Conservation (phyloP, 2,888 invertebrate genomes). For the Napeogenes inachia region DNA sequence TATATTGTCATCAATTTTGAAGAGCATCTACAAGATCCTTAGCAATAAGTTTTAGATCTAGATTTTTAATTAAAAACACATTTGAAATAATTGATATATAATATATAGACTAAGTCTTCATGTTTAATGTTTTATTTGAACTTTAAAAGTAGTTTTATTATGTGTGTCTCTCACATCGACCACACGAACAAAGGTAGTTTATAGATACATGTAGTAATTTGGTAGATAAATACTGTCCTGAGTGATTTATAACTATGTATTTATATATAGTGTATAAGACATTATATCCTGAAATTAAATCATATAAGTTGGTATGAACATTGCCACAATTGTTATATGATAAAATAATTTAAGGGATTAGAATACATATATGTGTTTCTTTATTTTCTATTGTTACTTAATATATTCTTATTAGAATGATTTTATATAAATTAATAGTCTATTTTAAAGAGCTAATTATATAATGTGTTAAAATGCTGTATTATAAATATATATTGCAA, state of each 20-base stretch:
- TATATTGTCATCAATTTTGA: constrained; percentile 5
- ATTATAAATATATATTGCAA: no score
- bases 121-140: constrained; percentile 1
- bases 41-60: neutral
- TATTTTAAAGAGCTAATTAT: no score
- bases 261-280: neutral
- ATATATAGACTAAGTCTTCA: neutral
- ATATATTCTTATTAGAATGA: no score
- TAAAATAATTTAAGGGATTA: no score
- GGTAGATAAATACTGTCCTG: constrained; percentile 71
- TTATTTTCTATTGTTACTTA: no score
- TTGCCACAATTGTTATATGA: no score
- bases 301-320: neutral
- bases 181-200: constrained; percentile 19
- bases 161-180: neutral
- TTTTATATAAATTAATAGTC: no score
- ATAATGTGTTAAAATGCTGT: no score
- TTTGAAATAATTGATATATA: neutral
- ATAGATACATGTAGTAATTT: constrained; percentile 60
- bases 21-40: neutral
- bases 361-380: no score
- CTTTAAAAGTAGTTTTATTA: neutral
- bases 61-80: neutral
- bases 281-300: neutral
- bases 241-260: constrained; percentile 36